Evolutionary conservation across 1,140 invertebrate species (phyloP).

Genomic region (Parapsyche elsis): DNA sequence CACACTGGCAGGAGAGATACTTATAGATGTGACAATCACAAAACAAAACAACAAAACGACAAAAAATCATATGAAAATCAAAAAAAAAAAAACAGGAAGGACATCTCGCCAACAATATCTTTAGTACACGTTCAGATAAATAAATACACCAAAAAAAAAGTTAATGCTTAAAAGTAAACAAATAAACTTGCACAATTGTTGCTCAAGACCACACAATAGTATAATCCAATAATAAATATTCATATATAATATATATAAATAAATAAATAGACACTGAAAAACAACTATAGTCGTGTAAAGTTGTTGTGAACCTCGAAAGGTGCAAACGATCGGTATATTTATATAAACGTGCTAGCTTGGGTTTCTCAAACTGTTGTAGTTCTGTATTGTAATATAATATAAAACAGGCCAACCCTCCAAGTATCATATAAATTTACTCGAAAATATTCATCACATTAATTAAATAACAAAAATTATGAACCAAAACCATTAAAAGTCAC

Average conservation of each 20-base stretch:
- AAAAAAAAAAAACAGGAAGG: slow-evolving; percentile 19
- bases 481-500: slow-evolving; percentile 2
- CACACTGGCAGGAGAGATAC: slow-evolving; percentile 17
- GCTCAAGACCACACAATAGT: slow-evolving; percentile 30
- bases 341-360: neutral
- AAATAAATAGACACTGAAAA: neutral
- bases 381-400: neutral
- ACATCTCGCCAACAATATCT: slow-evolving; percentile 19
- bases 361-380: slow-evolving; percentile 2
- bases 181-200: slow-evolving; percentile 39
- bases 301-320: slow-evolving; percentile 45
- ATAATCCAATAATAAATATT: slow-evolving; percentile 29
- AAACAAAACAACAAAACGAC: neutral
- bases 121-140: slow-evolving; percentile 28
- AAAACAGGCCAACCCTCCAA: slow-evolving; percentile 52
- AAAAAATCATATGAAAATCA: neutral
- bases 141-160: neutral
- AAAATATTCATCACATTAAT: slow-evolving; percentile 51
- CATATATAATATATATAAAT: slow-evolving; percentile 3
- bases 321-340: slow-evolving; percentile 29
- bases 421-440: slow-evolving; percentile 52
- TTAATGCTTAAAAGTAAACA: slow-evolving; percentile 17
- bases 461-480: slow-evolving; percentile 15
- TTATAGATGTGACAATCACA: slow-evolving; percentile 29
- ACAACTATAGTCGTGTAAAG: slow-evolving; percentile 17